A percentile compares a stretch with the other conserved stretches of the same genome.
Conservation (phyloP, 1,140 invertebrate species). For the Agrypnia vestita region DNA sequence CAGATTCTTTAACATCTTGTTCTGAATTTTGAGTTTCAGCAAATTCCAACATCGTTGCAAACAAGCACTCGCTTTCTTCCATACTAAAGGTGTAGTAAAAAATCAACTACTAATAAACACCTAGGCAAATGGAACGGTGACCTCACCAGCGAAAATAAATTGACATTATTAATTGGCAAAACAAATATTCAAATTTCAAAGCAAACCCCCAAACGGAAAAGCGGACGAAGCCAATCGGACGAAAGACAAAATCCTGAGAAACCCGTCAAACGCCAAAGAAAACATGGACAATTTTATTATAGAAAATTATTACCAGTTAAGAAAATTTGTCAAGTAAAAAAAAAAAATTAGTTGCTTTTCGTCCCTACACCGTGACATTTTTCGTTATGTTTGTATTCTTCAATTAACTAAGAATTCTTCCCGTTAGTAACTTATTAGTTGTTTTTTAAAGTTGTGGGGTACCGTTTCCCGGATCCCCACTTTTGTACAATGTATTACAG, state of each 20-base stretch:
- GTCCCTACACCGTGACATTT: no score
- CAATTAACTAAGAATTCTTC: no score
- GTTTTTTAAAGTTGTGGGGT: no score
- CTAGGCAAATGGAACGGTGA: constrained; percentile 38
- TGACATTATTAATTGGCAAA: constrained; percentile 53
- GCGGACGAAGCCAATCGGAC: constrained; percentile 41
- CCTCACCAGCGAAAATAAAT: constrained; percentile 47
- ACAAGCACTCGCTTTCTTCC: constrained; percentile 48
- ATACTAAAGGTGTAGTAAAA: constrained; percentile 31
- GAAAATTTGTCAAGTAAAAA: no score
- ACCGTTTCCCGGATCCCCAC: no score
- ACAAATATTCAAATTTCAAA: constrained; percentile 56
- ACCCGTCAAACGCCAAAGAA: constrained; percentile 38
- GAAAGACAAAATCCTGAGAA: background rate
- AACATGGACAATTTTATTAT: constrained; percentile 28
- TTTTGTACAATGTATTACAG: no score
- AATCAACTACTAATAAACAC: constrained; percentile 35
- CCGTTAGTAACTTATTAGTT: no score
- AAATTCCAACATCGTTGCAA: constrained; percentile 46
- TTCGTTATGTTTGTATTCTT: no score
- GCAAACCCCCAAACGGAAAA: constrained; percentile 45
- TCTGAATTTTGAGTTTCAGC: constrained; percentile 27
- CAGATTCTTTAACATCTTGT: constrained; percentile 37
- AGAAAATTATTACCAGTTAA: background rate
- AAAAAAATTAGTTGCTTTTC: no score